These are phyloP conservation scores for Bombus picipes DNA, from an alignment of 1,140 invertebrate genomes.

Conservation along the genomic window DNA sequence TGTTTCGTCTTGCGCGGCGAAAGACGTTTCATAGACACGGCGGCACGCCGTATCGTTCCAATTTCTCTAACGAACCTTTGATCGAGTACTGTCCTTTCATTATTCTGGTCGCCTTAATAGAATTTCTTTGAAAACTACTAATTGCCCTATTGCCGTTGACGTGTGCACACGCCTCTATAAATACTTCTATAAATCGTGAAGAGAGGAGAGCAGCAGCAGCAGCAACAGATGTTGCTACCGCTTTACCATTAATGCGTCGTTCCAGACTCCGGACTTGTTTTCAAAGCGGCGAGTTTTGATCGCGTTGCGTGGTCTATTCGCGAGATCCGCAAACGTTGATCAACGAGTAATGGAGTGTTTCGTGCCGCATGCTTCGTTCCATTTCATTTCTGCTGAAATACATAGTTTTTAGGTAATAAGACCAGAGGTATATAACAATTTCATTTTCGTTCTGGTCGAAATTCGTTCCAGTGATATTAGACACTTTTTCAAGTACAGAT, in stretches of 20 bases:
- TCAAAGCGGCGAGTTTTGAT: too few relatives aligned
- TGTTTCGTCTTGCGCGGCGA: neutral
- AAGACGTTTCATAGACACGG: neutral
- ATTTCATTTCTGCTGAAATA: too few relatives aligned
- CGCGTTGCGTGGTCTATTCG: too few relatives aligned
- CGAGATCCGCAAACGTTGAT: too few relatives aligned
- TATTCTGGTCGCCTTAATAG: conserved; percentile 10
- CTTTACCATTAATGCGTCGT: neutral
- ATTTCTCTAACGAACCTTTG: conserved; percentile 43
- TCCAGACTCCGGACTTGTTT: neutral
- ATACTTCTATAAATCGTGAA: neutral
- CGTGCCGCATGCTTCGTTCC: too few relatives aligned
- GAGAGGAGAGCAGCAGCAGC: neutral
- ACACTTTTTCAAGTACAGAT: too few relatives aligned
- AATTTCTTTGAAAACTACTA: conserved; percentile 32
- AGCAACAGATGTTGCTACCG: neutral
- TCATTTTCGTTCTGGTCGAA: too few relatives aligned
- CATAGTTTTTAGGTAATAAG: too few relatives aligned
- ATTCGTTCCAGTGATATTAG: too few relatives aligned
- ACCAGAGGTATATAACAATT: too few relatives aligned
- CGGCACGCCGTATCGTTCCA: neutral
- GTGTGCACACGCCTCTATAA: neutral
- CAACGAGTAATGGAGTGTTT: too few relatives aligned
- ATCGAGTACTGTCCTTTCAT: conserved; percentile 19
- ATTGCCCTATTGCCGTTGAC: neutral